Evolutionary conservation across 2,113 vertebrate species (phyloP), one percentile per base, ranked within the genome.

Genomic region (Speoplatyrhinus poulsoni): DNA sequence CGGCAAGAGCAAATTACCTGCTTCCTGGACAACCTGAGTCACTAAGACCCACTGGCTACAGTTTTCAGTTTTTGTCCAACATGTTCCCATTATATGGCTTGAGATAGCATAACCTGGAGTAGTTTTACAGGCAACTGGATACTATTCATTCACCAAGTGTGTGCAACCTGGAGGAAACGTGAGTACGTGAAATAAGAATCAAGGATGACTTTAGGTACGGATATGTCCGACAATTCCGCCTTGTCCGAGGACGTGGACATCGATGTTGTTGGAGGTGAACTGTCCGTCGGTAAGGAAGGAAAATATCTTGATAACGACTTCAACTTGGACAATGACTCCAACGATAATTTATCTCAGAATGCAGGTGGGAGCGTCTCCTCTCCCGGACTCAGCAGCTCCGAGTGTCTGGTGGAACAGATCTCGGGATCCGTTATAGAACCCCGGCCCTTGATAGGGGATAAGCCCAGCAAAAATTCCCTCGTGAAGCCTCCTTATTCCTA

Each of bases 401-500:
- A 92, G 58, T 89, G 92, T 71, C 89, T 87, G 56, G 75, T 88
- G 58, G 82, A 92, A 48, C 85, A 90, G 84, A 78, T 87, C 36
- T 41, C 36, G 76, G 91, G 92, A 1, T 86, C 84, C 32, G 17
- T 60, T 12, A 71, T 75, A 15, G 88, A 88, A 3, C 57, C 83
- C 0, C 92, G 84, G 15, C 72, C 80, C 15, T 69, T 80, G 67
- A 80, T 72, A 0, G 91, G 92, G 1, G 96, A 94, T 0, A 96
- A 96, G 19, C 79, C 93, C 16, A 91, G 94, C 13, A 95, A 95
- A 66, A 95, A 93, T 9, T 92, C 95, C 0, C 88, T 98, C 57
- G 96, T 91, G 65, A 94, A 79, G 87, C 94, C 96, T 1, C 96
- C 96, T 0, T 98, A 98, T 85, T 98, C 96, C 0, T 98, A 98